These are phyloP conservation scores for Platynereis dumerilii DNA, from an alignment of 2,888 invertebrate genomes.

Conservation along the genomic window DNA sequence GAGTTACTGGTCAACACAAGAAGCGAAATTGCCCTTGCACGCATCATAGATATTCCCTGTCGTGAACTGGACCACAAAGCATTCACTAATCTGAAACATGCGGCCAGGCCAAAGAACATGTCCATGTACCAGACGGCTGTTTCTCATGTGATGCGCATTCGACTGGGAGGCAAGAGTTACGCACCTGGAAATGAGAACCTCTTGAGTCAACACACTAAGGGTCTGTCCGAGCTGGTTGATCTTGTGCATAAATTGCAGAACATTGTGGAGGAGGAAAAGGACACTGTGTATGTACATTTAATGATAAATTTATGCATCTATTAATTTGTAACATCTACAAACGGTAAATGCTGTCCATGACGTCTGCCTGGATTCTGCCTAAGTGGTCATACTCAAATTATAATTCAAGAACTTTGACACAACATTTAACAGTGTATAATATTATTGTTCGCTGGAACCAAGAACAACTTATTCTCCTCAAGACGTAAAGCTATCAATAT, in stretches of 20 bases:
- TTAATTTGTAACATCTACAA: no score
- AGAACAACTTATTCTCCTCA: no score
- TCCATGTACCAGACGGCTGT: conserved; percentile 62
- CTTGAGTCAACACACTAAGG: conserved; percentile 53
- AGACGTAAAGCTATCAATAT: no score
- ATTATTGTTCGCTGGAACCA: no score
- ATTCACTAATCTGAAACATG: conserved; percentile 59
- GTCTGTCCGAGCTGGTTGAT: conserved; percentile 54
- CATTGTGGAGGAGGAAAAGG: conserved; percentile 56
- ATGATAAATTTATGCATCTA: no score
- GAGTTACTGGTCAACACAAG: conserved; percentile 60
- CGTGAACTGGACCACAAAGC: conserved; percentile 56
- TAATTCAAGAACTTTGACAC: no score
- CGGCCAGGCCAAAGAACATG: conserved; percentile 46
- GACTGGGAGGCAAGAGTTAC: conserved; percentile 61
- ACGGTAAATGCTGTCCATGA: no score
- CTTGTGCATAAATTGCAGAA: conserved; percentile 58
- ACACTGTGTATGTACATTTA: conserved; percentile 42
- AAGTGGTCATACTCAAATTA: no score
- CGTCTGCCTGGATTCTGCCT: no score
- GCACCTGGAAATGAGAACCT: conserved; percentile 50
- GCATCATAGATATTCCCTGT: conserved; percentile 58
- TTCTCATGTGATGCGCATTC: conserved; percentile 55
- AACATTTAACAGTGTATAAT: no score
- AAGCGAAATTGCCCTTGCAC: conserved; percentile 58